phyloP scores from a whole-genome alignment of 2,113 vertebrate species.

The Perca flavescens region DNA sequence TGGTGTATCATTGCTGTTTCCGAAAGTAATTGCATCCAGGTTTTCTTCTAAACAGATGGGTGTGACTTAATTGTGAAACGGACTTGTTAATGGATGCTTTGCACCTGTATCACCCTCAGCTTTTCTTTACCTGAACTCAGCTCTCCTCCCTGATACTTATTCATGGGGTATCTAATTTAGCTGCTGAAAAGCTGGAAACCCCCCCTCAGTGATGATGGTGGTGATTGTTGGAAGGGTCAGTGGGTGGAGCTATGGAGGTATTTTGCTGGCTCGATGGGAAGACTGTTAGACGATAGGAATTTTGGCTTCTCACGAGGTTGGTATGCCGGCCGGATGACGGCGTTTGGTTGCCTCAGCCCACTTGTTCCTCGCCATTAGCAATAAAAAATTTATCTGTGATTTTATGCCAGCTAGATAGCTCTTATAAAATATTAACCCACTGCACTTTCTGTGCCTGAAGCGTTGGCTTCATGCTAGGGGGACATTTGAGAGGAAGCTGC shows the following conservation, averaged over 20 bases:
- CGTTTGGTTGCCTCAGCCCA: conserved; percentile 50
- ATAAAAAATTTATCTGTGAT: conserved; percentile 75
- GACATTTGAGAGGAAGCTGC: conserved; percentile 32
- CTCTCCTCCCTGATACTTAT: background rate
- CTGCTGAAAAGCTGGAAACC: background rate
- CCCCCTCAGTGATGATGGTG: too few species aligned
- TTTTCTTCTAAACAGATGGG: background rate
- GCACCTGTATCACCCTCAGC: background rate
- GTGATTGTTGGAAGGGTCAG: background rate
- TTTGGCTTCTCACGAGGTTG: background rate
- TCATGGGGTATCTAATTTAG: background rate
- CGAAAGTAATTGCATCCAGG: background rate
- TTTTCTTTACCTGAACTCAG: background rate
- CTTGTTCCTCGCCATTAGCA: conserved; percentile 45
- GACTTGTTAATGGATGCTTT: background rate
- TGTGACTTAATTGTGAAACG: background rate
- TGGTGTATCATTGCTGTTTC: background rate
- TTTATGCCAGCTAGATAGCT: conserved; percentile 66
- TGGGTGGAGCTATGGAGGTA: background rate
- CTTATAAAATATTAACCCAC: conserved; percentile 76
- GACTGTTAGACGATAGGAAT: background rate
- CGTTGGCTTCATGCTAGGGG: background rate
- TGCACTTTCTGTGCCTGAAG: conserved; percentile 42
- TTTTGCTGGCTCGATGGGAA: background rate
- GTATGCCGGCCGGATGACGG: background rate